A percentile compares a stretch with the other conserved stretches of the same genome.
Evolutionary conservation across 2,797 vertebrate species (phyloP).

Genomic region (Remorina albescens): DNA sequence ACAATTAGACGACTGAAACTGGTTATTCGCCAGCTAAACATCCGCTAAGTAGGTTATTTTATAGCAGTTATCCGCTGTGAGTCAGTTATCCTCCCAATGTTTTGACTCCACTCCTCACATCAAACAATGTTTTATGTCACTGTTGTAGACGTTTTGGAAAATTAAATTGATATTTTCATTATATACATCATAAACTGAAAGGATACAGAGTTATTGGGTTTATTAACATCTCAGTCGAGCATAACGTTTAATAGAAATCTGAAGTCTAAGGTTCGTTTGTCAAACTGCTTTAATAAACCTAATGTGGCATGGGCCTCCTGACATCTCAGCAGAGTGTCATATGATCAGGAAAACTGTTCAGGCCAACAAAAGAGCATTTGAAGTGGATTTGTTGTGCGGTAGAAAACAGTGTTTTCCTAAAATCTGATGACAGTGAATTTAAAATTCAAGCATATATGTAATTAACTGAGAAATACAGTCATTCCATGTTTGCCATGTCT

Average conservation of each 20-base stretch:
- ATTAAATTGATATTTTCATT: too few relatives aligned
- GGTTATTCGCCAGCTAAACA: not conserved
- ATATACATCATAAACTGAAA: not conserved
- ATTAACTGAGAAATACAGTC: not conserved
- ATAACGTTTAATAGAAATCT: not conserved
- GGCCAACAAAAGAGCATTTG: conserved; percentile 31
- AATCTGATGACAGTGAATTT: not conserved
- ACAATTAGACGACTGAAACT: not conserved
- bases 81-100: too few relatives aligned
- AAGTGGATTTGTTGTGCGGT: conserved; percentile 1
- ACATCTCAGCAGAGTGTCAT: conserved; percentile 6
- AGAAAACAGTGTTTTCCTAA: not conserved
- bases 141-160: not conserved
- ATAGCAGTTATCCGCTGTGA: not conserved
- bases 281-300: not conserved
- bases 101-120: not conserved
- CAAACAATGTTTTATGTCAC: not conserved
- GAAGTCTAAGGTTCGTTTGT: not conserved
- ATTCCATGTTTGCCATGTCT: not conserved
- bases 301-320: not conserved
- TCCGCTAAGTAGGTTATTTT: not conserved
- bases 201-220: too few relatives aligned
- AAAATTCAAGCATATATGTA: not conserved
- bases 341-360: conserved; percentile 16
- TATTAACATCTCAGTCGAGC: not conserved